Evolutionary conservation across 2,797 vertebrate species (phyloP).

Genomic region (Falco cherrug): DNA sequence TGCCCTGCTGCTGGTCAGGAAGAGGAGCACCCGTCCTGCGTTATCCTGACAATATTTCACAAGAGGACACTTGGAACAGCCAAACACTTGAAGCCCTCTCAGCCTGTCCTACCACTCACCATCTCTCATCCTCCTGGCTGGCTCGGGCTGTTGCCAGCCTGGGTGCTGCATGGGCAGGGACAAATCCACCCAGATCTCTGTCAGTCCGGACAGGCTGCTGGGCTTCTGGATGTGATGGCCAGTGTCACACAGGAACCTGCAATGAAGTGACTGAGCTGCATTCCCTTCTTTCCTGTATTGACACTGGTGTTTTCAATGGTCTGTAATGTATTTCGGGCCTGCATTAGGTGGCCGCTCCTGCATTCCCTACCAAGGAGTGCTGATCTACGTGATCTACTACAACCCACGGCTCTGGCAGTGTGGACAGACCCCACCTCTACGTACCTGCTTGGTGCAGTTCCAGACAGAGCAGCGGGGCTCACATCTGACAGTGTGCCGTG

Average conservation of each 20-base stretch:
- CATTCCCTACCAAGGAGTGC: not conserved
- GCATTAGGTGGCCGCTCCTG: not conserved
- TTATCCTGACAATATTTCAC: not conserved
- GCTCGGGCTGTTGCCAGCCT: not conserved
- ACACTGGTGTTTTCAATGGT: not conserved
- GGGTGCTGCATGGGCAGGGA: not conserved
- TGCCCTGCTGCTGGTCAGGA: not conserved
- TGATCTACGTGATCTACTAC: not conserved
- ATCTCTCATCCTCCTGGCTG: not conserved
- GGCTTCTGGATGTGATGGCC: not conserved
- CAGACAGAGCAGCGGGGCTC: not conserved
- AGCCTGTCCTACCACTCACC: not conserved
- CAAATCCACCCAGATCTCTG: not conserved
- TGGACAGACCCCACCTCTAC: not conserved
- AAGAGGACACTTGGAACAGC: not conserved
- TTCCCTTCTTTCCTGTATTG: not conserved
- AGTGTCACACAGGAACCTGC: not conserved
- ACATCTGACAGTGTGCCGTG: not conserved
- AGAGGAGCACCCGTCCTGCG: not conserved
- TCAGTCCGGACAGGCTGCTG: not conserved
- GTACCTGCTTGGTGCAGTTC: not conserved
- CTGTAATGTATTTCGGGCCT: not conserved
- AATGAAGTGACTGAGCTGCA: rapidly evolving
- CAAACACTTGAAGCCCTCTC: not conserved
- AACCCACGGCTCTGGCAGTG: not conserved